Evolutionary conservation across 2,888 invertebrate genomes (phyloP), one percentile per base, ranked within the genome.

Genomic region (Deroplatys truncata): DNA sequence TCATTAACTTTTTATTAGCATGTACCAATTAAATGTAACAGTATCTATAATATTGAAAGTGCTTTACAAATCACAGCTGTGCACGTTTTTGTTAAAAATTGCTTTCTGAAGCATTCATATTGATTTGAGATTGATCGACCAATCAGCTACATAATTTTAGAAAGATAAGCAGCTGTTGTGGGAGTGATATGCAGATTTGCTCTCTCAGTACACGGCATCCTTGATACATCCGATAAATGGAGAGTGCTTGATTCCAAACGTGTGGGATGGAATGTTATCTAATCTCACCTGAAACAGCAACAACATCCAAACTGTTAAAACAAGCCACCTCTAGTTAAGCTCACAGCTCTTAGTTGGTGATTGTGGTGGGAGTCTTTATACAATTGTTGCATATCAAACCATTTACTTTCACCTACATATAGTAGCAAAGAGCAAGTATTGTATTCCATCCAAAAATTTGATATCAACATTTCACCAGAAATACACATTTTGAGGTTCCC

Each of bases 241-340:
- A n/a, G 98, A 98, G 93, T 98, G 98, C 93, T 96, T 97, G 92
- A 98, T 98, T 91, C 98, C 98, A 92, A 98, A 98, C 91, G 97
- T 97, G 92, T 96, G 96, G 82, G 96, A 95, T 90, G 96, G 96
- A 91, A 95, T 94, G 91, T 94, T 94, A 91, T 96, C 95, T 91
- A 96, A 94, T 91, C 94, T 94, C 89, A 96, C 95, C 96, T 97
- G 93, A 91, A 94, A 93, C 89, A 43, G 43, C 43, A 43, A 43
- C 2, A 43, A 43, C 13, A 43, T 43, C 35, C 43, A 43, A 43
- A 13, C 43, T 43, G 92, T 91, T 91, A 91, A 84, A 85, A 87
- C 16, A 85, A 85, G n/a, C 56, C 35, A 35, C 35, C 0, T 5
- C 9, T 5, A 5, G 9, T 8, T 3, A 8, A 35, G 0, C 43